A percentile compares a stretch with the other conserved stretches of the same genome.
Conservation (phyloP, 2,113 vertebrate genomes). For the Cavia porcellus region DNA sequence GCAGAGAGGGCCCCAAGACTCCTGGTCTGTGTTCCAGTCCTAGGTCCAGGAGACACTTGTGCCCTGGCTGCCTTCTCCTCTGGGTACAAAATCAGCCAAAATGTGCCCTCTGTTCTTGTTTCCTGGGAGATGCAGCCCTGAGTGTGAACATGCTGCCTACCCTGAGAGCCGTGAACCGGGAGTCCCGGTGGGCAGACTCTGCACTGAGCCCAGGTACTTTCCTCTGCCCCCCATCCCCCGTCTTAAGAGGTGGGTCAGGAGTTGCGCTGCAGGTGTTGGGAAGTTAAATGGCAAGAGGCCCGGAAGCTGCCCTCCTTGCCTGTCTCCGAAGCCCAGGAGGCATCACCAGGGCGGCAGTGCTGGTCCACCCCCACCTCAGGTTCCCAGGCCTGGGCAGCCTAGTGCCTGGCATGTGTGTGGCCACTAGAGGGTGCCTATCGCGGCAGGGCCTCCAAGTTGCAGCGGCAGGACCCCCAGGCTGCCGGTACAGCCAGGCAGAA, state of each 20-base stretch:
- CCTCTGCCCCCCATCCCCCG: neutral
- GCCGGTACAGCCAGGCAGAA: neutral
- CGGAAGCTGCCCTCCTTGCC: neutral
- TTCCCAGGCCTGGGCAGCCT: neutral
- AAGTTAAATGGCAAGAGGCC: neutral
- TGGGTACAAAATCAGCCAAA: neutral
- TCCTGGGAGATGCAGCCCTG: neutral
- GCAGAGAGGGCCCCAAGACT: neutral
- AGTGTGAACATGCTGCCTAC: neutral
- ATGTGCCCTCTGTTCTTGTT: neutral
- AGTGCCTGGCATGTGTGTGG: neutral
- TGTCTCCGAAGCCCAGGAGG: neutral
- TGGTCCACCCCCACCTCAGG: neutral
- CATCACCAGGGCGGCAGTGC: neutral
- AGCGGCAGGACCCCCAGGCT: neutral
- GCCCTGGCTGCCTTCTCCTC: neutral
- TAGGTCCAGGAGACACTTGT: neutral
- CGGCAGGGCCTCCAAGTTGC: neutral
- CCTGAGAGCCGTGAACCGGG: neutral
- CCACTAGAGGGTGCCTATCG: conserved; percentile 68
- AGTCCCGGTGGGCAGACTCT: no score
- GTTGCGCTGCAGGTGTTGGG: neutral
- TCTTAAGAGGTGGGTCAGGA: neutral
- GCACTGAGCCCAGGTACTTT: neutral
- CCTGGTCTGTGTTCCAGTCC: neutral